Conservation (phyloP, 2,113 vertebrate genomes). For the Orycteropus afer region DNA sequence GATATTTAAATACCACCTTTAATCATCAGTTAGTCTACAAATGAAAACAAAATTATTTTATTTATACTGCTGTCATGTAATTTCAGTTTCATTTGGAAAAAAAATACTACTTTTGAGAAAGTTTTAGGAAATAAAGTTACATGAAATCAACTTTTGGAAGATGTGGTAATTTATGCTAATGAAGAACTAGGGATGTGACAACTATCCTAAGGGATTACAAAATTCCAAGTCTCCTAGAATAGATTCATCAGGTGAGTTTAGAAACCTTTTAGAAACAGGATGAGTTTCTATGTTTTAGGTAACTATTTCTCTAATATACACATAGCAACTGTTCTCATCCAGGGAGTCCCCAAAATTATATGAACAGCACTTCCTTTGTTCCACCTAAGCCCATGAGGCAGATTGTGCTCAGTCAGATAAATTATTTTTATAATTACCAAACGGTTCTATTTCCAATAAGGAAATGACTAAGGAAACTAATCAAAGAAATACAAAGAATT, state of each 20-base stretch:
- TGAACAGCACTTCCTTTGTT: not conserved
- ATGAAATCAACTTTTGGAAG: not conserved
- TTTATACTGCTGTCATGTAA: not conserved
- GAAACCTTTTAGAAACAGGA: not conserved
- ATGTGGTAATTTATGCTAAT: not conserved
- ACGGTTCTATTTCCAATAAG: slow-evolving; percentile 14
- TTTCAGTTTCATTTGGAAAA: slow-evolving; percentile 14
- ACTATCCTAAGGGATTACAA: not conserved
- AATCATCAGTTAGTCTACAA: not conserved
- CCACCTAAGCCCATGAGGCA: not conserved
- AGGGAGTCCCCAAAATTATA: not conserved
- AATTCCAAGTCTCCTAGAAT: slow-evolving; percentile 31
- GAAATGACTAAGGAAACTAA: slow-evolving; percentile 9
- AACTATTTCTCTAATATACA: slow-evolving; percentile 2
- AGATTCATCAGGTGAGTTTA: not conserved
- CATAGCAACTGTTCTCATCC: not conserved
- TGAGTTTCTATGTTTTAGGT: slow-evolving; percentile 23
- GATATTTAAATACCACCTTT: not conserved
- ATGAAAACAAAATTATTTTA: not conserved
- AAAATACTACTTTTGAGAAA: slow-evolving; percentile 7
- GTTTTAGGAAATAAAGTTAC: not conserved
- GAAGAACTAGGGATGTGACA: not conserved
- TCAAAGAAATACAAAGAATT: not conserved
- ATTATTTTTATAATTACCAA: slow-evolving; percentile 17
- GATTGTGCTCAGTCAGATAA: not conserved